Evolutionary conservation across 2,797 vertebrate species (phyloP).

Genomic region (Champsocephalus esox): DNA sequence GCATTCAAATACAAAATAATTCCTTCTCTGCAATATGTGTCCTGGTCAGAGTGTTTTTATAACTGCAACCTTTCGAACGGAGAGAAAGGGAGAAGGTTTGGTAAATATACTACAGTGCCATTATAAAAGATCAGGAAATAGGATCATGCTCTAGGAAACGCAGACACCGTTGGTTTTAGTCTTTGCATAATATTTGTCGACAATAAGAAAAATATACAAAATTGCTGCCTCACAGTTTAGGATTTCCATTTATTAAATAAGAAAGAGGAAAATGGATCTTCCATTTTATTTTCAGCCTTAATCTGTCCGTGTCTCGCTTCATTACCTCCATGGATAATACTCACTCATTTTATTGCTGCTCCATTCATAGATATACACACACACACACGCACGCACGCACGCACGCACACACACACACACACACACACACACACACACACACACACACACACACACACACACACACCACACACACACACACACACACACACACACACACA

Average conservation of each 20-base stretch:
- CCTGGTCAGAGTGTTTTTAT: background rate
- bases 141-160: background rate
- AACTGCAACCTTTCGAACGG: background rate
- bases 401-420: conserved; percentile 7
- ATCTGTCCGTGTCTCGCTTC: background rate
- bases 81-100: background rate
- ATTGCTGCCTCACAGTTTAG: background rate
- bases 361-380: conserved; percentile 17
- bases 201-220: background rate
- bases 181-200: background rate
- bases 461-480: conserved; percentile 1
- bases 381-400: conserved; percentile 1
- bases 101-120: background rate
- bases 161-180: background rate
- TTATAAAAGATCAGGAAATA: background rate
- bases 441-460: conserved; percentile 19
- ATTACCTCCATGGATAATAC: conserved; percentile 24
- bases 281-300: conserved; percentile 5
- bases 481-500: conserved; percentile 8
- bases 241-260: background rate
- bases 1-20: no score
- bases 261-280: background rate
- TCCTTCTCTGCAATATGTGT: no score
- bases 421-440: conserved; percentile 10
- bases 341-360: conserved; percentile 4